Base-by-base conservation (phyloP, 2,797 vertebrate genomes). In the Eurystomus glaucurus region DNA sequence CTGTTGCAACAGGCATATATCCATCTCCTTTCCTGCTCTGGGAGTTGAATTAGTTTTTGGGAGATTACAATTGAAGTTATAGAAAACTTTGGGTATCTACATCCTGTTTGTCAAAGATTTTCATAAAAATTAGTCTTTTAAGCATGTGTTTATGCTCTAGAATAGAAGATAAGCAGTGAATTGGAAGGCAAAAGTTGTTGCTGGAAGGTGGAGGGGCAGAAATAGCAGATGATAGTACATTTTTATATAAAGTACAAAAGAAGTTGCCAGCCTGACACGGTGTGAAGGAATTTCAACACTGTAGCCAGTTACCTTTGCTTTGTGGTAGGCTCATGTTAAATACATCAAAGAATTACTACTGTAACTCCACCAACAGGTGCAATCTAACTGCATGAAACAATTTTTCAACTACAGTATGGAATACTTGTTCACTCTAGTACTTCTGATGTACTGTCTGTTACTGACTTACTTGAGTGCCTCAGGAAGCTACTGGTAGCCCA, bases 21-120 rank as follows among this genome's bases (percentile, higher is more conserved):
- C 26, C 9, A 2, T 61, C 28, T 65, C 45, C 23, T 82, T 70
- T 94, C 90, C 72, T 89, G 41, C 55, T 88, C 45, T 85, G 80
- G 70, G 90, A 94, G 18, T 48, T 93, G 69, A 68, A 37, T 78
- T 93, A 35, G 19, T 7, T 85, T 94, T 88, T 95, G 37, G 23
- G 35, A 66, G 52, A 46, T 77, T 51, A 26, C 6, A 48, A 19
- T 18, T 86, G 54, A 93, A 88, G 12, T 91, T 84, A 61, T 0
- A 39, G 21, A 75, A 76, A 62, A 89, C 51, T 93, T 90, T 7
- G 15, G 3, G 12, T 71, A n/a, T 23, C 43, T 90, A 33, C 8
- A 10, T 86, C 7, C 26, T 52, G 5, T 79, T 90, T 62, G 37
- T 75, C 52, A 90, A 75, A 75, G 26, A 6, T 51, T 87, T 93